Conservation (phyloP, 2,113 vertebrate genomes). For the Eolophus roseicapilla region DNA sequence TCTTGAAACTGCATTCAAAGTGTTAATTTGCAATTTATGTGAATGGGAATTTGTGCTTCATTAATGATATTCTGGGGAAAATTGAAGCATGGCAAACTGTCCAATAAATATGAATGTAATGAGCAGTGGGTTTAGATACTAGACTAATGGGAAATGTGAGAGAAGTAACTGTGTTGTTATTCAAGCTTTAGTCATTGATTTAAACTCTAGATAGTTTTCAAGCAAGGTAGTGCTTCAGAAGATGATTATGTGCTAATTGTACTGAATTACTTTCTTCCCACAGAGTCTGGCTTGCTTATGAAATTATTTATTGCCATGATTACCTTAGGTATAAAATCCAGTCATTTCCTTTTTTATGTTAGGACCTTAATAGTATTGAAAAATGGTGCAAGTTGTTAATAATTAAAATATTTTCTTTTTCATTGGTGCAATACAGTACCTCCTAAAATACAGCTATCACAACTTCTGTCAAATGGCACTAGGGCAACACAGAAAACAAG, state of each 20-base stretch:
- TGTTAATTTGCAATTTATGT: constrained; percentile 20
- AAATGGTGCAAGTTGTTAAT: not conserved
- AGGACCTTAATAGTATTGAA: not conserved
- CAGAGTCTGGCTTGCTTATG: not conserved
- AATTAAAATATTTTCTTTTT: not conserved
- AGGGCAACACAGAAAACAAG: not conserved
- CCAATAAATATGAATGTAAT: not conserved
- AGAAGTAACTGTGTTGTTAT: not conserved
- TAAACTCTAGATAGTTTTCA: not conserved
- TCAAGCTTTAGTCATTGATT: not conserved
- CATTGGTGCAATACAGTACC: not conserved
- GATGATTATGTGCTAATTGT: not conserved
- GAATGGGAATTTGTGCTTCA: not conserved
- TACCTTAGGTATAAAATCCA: not conserved
- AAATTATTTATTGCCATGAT: not conserved
- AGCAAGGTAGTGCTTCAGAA: not conserved
- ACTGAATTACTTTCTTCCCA: not conserved
- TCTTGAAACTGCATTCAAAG: not conserved
- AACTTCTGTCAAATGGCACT: not conserved
- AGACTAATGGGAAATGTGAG: not conserved
- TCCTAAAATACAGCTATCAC: not conserved
- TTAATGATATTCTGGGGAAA: constrained; percentile 19
- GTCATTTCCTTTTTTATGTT: not conserved
- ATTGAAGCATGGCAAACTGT: not conserved
- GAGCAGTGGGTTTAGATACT: not conserved